Evolutionary conservation across 2,888 invertebrate species (phyloP).

Genomic region (Drosophila fungiperda): DNA sequence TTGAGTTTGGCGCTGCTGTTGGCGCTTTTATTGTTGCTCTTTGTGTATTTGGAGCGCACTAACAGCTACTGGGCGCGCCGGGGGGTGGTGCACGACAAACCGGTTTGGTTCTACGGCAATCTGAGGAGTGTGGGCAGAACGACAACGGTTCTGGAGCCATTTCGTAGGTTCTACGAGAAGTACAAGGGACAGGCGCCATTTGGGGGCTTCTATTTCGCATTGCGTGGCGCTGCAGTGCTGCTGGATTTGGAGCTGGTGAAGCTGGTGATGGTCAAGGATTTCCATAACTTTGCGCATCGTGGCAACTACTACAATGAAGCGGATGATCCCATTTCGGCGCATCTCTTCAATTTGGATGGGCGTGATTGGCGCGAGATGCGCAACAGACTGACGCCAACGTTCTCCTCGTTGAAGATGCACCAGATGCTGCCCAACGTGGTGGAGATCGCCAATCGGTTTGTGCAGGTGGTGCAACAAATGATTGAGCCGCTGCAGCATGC

Average conservation of each 20-base stretch:
- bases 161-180: constrained; percentile 71
- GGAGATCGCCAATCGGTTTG: constrained; percentile 78
- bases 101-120: constrained; percentile 69
- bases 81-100: constrained; percentile 68
- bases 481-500: constrained; percentile 14
- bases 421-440: constrained; percentile 85
- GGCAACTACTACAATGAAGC: constrained; percentile 82
- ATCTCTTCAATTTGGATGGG: constrained; percentile 84
- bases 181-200: constrained; percentile 71
- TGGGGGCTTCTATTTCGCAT: constrained; percentile 76
- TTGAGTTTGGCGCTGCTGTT: constrained; percentile 34
- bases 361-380: constrained; percentile 85
- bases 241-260: constrained; percentile 83
- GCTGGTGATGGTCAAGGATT: constrained; percentile 83
- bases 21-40: constrained; percentile 25
- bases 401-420: constrained; percentile 86
- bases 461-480: constrained; percentile 63
- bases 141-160: constrained; percentile 58
- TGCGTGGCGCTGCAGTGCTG: constrained; percentile 65
- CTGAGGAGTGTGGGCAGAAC: constrained; percentile 63
- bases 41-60: constrained; percentile 36
- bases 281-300: constrained; percentile 82
- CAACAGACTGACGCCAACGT: constrained; percentile 85
- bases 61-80: constrained; percentile 70
- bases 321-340: constrained; percentile 83